These are phyloP conservation scores for Drosophila azteca DNA, from an alignment of 1,140 invertebrate species.

Conservation along the genomic window DNA sequence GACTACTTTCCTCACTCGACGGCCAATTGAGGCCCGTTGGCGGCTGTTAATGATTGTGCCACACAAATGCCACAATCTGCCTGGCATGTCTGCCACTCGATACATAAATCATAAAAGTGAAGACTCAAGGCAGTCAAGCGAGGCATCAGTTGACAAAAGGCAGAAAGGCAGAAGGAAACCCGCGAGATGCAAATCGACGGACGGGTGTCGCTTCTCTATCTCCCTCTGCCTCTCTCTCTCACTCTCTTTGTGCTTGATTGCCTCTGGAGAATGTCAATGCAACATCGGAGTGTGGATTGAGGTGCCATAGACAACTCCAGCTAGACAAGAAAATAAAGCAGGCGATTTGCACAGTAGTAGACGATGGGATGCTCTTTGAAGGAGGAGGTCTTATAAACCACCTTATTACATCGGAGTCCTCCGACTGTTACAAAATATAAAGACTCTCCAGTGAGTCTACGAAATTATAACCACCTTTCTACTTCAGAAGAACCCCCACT, in stretches of 20 bases:
- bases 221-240: slow-evolving; percentile 32
- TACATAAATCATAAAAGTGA: slow-evolving; percentile 71
- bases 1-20: slow-evolving; percentile 37
- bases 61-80: slow-evolving; percentile 21
- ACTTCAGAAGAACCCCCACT: too few relatives aligned
- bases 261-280: slow-evolving; percentile 68
- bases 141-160: slow-evolving; percentile 66
- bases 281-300: slow-evolving; percentile 30
- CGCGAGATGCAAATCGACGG: slow-evolving; percentile 63
- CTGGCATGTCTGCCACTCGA: slow-evolving; percentile 24
- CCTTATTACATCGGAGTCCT: too few relatives aligned
- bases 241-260: slow-evolving; percentile 66
- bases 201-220: slow-evolving; percentile 17
- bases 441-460: too few relatives aligned
- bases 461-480: too few relatives aligned
- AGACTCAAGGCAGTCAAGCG: slow-evolving; percentile 47
- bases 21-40: slow-evolving; percentile 33
- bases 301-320: slow-evolving; percentile 23
- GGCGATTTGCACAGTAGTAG: neutral
- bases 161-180: slow-evolving; percentile 46
- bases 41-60: slow-evolving; percentile 60
- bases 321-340: slow-evolving; percentile 15
- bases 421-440: too few relatives aligned
- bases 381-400: too few relatives aligned
- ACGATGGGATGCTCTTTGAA: slow-evolving; percentile 22